These are phyloP conservation scores for Porites lobata DNA, from an alignment of 92 coral and sea anemone genomes.

Conservation along the genomic window DNA sequence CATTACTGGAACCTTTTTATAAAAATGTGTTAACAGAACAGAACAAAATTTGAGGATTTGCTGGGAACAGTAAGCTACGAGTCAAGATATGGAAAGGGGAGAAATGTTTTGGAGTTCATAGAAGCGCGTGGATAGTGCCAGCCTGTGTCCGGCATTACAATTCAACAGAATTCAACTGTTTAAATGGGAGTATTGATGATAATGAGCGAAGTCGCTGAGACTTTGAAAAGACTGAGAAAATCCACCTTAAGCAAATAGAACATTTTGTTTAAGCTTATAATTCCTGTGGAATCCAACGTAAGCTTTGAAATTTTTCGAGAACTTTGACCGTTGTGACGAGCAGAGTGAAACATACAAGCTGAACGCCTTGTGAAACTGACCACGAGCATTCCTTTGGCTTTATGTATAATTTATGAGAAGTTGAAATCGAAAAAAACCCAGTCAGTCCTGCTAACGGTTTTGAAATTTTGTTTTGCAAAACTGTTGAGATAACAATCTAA, in stretches of 20 bases:
- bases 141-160: constrained; percentile 20
- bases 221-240: constrained; percentile 18
- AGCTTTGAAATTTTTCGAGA: constrained; percentile 1
- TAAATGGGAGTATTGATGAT: constrained; percentile 51
- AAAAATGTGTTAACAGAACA: constrained; percentile 41
- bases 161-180: constrained; percentile 33
- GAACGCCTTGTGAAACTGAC: constrained; percentile 42
- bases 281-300: neutral
- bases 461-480: constrained; percentile 24
- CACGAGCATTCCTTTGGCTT: constrained; percentile 45
- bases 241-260: neutral
- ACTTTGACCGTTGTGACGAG: constrained; percentile 4
- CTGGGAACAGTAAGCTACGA: constrained; percentile 41
- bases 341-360: constrained; percentile 21
- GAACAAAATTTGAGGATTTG: constrained; percentile 40
- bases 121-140: constrained; percentile 25
- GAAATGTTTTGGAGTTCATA: neutral
- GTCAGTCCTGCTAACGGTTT: constrained; percentile 10
- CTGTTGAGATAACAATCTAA: constrained; percentile 24
- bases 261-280: neutral
- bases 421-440: constrained; percentile 28
- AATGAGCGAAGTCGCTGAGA: constrained; percentile 36
- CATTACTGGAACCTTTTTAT: constrained; percentile 57
- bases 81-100: constrained; percentile 48
- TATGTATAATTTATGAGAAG: constrained; percentile 53